phyloP scores from a whole-genome alignment of 2,888 invertebrate genomes.

The Dusona sp. region DNA sequence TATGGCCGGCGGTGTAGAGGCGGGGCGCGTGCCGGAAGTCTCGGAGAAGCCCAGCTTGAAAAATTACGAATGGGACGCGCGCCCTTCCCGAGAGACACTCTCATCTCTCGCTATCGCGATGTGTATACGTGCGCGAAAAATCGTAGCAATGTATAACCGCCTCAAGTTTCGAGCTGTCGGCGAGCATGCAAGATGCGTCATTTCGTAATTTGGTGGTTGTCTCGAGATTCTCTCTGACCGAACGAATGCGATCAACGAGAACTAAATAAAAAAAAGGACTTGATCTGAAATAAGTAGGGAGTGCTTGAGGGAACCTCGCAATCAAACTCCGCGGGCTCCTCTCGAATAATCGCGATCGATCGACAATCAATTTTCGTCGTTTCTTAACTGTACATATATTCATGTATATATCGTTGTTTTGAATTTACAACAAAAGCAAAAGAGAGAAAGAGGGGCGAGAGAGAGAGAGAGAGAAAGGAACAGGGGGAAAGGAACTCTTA shows the following conservation, averaged over 20 bases:
- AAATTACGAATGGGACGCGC: conserved; percentile 64
- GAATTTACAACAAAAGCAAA: not conserved
- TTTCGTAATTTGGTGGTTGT: conserved; percentile 47
- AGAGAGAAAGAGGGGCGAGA: not conserved
- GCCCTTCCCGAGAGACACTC: conserved; percentile 44
- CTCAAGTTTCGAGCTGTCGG: conserved; percentile 62
- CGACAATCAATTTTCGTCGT: conserved; percentile 59
- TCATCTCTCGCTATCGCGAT: conserved; percentile 54
- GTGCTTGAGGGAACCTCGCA: conserved; percentile 31
- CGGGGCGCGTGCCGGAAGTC: conserved; percentile 71
- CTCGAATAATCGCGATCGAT: conserved; percentile 47
- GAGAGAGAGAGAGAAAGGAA: conserved; percentile 3
- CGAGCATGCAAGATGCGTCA: conserved; percentile 43
- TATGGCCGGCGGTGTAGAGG: conserved; percentile 66
- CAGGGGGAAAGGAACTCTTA: conserved; percentile 16
- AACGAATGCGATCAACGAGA: conserved; percentile 30
- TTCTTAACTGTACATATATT: not conserved
- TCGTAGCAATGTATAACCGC: conserved; percentile 49
- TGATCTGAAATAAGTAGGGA: not conserved
- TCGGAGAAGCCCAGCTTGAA: conserved; percentile 64
- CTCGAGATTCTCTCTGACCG: conserved; percentile 37
- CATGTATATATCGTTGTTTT: not conserved
- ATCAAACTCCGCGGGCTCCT: conserved; percentile 36
- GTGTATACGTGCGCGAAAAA: conserved; percentile 41
- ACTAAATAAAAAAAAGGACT: conserved; percentile 14